Percentiles rank a stretch among this genome's conserved stretches.
Evolutionary conservation across 2,113 vertebrate species (phyloP).

Genomic region (Zosterops lateralis): DNA sequence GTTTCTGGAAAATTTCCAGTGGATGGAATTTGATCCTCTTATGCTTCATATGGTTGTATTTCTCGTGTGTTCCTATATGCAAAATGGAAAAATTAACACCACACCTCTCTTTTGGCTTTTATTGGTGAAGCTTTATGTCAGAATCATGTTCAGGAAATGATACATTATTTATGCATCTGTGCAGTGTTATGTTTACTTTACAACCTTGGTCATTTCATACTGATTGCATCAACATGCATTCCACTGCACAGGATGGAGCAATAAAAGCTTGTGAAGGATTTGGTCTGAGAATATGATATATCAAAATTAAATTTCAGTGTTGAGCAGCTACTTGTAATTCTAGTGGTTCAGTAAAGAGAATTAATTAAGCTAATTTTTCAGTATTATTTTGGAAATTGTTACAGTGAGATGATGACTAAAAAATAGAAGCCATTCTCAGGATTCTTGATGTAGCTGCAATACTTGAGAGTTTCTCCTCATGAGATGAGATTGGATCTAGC

Average conservation of each 20-base stretch:
- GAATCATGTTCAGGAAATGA: background rate
- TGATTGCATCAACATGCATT: background rate
- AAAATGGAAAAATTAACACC: constrained; percentile 4
- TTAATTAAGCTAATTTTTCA: background rate
- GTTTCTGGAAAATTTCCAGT: background rate
- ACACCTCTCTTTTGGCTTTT: background rate
- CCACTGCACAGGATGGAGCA: background rate
- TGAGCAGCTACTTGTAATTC: background rate
- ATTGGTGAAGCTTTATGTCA: background rate
- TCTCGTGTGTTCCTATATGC: background rate
- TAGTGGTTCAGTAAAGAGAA: background rate
- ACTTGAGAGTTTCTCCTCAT: background rate
- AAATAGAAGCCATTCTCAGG: background rate
- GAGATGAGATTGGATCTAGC: background rate
- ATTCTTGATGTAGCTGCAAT: background rate
- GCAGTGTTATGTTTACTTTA: background rate
- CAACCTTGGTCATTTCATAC: background rate
- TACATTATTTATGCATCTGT: background rate
- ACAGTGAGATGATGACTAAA: background rate
- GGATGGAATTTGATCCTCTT: background rate
- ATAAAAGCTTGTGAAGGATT: background rate
- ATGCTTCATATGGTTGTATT: background rate
- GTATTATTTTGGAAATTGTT: background rate
- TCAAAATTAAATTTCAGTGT: background rate
- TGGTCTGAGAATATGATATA: background rate